Percentiles rank a stretch among this genome's conserved stretches.
Conservation (phyloP, 2,113 vertebrate species). For the Cepphus grylle region DNA sequence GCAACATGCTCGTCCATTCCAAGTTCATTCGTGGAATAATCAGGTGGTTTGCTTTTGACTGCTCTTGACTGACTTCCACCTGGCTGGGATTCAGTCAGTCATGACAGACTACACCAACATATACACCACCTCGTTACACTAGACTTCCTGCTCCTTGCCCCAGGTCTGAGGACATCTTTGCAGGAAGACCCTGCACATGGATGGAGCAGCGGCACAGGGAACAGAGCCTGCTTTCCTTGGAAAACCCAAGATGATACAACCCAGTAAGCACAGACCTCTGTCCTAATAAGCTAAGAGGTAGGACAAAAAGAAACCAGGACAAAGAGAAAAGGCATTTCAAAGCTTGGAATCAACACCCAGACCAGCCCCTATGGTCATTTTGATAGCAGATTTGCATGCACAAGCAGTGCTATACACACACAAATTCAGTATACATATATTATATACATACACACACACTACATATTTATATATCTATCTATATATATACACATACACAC, state of each 20-base stretch:
- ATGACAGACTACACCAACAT: background rate
- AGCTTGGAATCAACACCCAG: background rate
- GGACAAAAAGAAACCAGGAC: background rate
- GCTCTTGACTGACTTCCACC: background rate
- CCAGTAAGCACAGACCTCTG: background rate
- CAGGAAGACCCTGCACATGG: background rate
- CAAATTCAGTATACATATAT: background rate
- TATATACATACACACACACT: background rate
- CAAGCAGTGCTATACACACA: background rate
- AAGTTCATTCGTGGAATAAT: background rate
- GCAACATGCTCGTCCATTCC: background rate
- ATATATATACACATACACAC: too few relatives aligned
- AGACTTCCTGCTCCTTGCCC: background rate
- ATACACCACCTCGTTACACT: background rate
- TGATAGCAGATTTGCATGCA: background rate
- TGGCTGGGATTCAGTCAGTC: background rate
- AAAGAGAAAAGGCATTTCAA: background rate
- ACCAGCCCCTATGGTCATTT: background rate
- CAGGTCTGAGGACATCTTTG: background rate
- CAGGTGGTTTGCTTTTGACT: background rate
- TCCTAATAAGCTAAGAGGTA: background rate
- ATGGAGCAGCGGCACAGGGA: background rate
- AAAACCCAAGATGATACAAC: background rate
- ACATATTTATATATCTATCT: background rate
- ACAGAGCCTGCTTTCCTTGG: background rate